Percentiles rank a stretch among this genome's conserved stretches.
Conservation (phyloP, 2,888 invertebrate species). For the Quadriops clusia region DNA sequence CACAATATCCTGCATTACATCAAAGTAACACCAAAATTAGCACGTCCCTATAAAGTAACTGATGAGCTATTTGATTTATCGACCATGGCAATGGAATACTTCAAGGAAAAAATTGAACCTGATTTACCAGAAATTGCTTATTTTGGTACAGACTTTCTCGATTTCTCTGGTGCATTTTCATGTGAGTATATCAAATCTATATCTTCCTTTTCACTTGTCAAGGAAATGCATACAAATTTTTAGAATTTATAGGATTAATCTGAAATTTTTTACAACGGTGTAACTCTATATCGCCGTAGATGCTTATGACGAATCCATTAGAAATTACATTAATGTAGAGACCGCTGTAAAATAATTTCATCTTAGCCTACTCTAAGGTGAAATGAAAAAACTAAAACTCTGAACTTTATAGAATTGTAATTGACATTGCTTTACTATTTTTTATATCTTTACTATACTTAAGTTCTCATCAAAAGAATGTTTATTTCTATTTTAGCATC, state of each 20-base stretch:
- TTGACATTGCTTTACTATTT: not conserved
- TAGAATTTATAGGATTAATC: too few species aligned
- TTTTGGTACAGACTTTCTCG: conserved; percentile 74
- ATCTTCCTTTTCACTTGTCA: too few species aligned
- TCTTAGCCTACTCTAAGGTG: too few species aligned
- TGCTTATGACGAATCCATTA: too few species aligned
- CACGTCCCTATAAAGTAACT: conserved; percentile 83
- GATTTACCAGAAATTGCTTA: conserved; percentile 79
- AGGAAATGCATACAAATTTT: too few species aligned
- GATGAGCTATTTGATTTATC: conserved; percentile 90
- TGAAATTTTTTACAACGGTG: too few species aligned
- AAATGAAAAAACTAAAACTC: too few species aligned
- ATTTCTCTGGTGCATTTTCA: conserved; percentile 58
- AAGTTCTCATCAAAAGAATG: not conserved
- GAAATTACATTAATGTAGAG: too few species aligned
- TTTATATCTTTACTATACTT: not conserved
- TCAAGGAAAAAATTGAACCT: conserved; percentile 87
- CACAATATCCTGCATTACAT: conserved; percentile 75
- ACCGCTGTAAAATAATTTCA: too few species aligned
- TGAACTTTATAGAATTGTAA: not conserved
- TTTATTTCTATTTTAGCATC: conserved; percentile 35
- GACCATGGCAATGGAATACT: conserved; percentile 97
- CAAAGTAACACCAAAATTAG: conserved; percentile 67
- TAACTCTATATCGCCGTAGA: too few species aligned
- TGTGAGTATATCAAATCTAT: too few species aligned